A percentile compares a stretch with the other conserved stretches of the same genome.
phyloP scores from a whole-genome alignment of 2,888 invertebrate genomes.

The Drepanosiphum platanoidis region DNA sequence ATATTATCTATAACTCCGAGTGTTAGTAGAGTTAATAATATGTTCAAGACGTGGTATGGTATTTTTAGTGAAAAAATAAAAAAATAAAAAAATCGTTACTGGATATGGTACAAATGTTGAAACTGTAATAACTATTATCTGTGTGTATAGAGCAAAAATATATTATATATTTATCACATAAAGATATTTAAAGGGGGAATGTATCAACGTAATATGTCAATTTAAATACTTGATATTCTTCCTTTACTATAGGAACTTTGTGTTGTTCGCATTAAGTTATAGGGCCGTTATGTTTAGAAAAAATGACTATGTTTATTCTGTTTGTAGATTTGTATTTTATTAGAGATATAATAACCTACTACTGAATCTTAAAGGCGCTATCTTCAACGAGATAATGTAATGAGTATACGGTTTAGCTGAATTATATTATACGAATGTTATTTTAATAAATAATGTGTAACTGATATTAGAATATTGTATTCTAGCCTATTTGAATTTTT shows the following conservation, averaged over 20 bases:
- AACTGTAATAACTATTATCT: neutral
- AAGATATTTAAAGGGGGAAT: neutral
- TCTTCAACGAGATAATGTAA: too few relatives aligned
- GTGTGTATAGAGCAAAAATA: neutral
- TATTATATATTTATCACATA: neutral
- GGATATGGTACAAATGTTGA: neutral
- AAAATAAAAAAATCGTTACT: too few relatives aligned
- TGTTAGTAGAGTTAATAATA: too few relatives aligned
- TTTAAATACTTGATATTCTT: neutral
- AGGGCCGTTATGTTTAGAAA: neutral
- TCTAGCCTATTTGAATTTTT: conserved; percentile 35
- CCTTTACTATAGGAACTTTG: neutral
- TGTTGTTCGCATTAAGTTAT: neutral
- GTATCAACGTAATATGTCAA: neutral
- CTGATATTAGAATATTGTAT: conserved; percentile 4
- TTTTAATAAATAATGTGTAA: neutral
- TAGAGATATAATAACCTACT: neutral
- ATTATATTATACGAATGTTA: neutral
- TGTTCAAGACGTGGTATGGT: neutral
- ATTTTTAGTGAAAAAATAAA: neutral
- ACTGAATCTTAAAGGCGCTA: neutral
- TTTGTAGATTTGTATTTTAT: neutral
- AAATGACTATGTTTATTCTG: neutral
- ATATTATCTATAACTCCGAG: too few relatives aligned
- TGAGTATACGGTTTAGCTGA: neutral